Percentiles rank a stretch among this genome's conserved stretches.
Conservation (phyloP, 2,888 invertebrate genomes). For the Ectemnius continuus region DNA sequence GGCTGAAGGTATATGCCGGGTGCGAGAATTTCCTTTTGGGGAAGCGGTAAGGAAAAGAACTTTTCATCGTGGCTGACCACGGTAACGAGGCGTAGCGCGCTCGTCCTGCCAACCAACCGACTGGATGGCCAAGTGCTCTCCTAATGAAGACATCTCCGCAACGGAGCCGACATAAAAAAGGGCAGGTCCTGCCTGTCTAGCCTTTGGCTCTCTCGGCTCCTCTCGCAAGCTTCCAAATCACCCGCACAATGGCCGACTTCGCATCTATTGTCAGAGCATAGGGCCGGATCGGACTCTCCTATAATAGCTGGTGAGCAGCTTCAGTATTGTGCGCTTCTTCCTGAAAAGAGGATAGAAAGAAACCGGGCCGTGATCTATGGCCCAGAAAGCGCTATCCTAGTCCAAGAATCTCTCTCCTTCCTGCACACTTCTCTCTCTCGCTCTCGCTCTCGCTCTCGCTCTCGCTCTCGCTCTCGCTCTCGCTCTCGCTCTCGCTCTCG, state of each 20-base stretch:
- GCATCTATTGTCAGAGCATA: slow-evolving; percentile 60
- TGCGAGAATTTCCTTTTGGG: background rate
- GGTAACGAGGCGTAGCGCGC: slow-evolving; percentile 41
- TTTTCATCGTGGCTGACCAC: background rate
- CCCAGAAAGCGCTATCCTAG: slow-evolving; percentile 35
- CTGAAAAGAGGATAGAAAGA: slow-evolving; percentile 53
- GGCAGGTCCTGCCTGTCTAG: slow-evolving; percentile 20
- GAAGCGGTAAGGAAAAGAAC: slow-evolving; percentile 12
- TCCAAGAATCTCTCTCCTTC: too few species aligned
- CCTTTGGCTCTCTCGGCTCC: background rate
- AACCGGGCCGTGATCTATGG: slow-evolving; percentile 53
- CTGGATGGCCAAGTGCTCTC: slow-evolving; percentile 25
- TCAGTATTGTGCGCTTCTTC: slow-evolving; percentile 55
- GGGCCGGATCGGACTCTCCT: slow-evolving; percentile 48
- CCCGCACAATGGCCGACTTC: slow-evolving; percentile 70
- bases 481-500: background rate
- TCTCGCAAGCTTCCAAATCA: slow-evolving; percentile 56
- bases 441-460: too few species aligned
- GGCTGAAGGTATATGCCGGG: background rate
- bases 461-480: too few species aligned
- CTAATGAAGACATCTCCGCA: slow-evolving; percentile 54
- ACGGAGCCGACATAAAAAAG: slow-evolving; percentile 30
- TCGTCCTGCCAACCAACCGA: slow-evolving; percentile 21
- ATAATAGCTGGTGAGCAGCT: slow-evolving; percentile 45
- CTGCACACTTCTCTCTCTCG: slow-evolving; percentile 9